phyloP scores from a whole-genome alignment of 1,140 invertebrate species.

The Papilio machaon region DNA sequence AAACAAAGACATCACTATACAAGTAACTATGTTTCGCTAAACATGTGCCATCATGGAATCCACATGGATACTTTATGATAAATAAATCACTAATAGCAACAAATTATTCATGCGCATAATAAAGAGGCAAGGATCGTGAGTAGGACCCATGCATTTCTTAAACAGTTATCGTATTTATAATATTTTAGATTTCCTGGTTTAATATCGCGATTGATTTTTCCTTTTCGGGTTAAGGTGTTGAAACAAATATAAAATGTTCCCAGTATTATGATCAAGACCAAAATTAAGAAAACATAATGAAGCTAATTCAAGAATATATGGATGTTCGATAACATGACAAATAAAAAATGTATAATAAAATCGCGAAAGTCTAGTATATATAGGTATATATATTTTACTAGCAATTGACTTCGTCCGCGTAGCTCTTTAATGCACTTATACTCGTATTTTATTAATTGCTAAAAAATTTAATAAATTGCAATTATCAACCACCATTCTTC shows the following conservation, averaged over 20 bases:
- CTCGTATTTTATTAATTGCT: too few species aligned
- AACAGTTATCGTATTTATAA: conserved; percentile 54
- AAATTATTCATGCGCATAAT: conserved; percentile 81
- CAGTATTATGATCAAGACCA: not conserved
- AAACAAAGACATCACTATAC: conserved; percentile 33
- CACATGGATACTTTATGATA: conserved; percentile 63
- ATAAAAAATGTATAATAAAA: too few species aligned
- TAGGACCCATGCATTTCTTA: conserved; percentile 63
- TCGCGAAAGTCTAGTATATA: too few species aligned
- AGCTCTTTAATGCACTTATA: too few species aligned
- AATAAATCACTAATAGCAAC: conserved; percentile 76
- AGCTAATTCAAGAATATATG: too few species aligned
- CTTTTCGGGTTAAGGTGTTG: not conserved
- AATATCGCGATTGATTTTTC: conserved; percentile 34
- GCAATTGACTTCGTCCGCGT: too few species aligned
- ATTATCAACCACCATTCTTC: too few species aligned
- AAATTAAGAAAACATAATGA: too few species aligned
- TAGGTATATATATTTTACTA: too few species aligned
- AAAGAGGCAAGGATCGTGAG: conserved; percentile 72
- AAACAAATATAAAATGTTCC: not conserved
- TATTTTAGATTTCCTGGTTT: conserved; percentile 31
- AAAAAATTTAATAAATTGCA: too few species aligned
- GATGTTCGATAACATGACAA: too few species aligned
- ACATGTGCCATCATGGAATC: conserved; percentile 64
- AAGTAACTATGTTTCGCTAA: conserved; percentile 40